Evolutionary conservation across 2,888 invertebrate species (phyloP), one percentile per base, ranked within the genome.

Genomic region (Chelonus formosanus): DNA sequence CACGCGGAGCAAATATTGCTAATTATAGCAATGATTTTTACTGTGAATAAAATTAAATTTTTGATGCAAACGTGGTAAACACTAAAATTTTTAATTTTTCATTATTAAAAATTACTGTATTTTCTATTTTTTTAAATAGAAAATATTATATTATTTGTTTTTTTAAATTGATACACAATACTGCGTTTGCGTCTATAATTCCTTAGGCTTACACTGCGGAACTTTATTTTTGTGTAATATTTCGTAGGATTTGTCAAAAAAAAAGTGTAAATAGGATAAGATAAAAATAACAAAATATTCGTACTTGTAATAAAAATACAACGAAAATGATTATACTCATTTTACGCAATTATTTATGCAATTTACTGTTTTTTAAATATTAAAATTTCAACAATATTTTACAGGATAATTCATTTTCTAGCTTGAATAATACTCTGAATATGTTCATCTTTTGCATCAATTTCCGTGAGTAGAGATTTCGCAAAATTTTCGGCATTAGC

Each of bases 401-500:
- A 5, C 6, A 40, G 5, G 3, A 40, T 2, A 40, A 40, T 40
- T 6, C 40, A 40, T 40, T 40, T 5, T 20, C 3, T 40, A 5
- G 40, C 4, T 3, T 40, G 40, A 35, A 73, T 80, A 8, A 83
- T 71, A 8, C 65, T 74, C 58, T 78, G 73, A 40, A 87, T 81
- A 68, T 85, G 84, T 3, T 88, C 86, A 71, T 87, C 87, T 80
- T 89, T 90, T 64, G 85, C 86, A 76, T 92, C 91, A 40, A 93
- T 87, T 80, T 93, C 93, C 50, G 89, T 88, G 0, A 93, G 88
- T 7, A 97, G 86, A n/a, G 94, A 92, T 69, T 90, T 88, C 0
- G 94, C 93, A n/a, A 97, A 86, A 68, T 90, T 88, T 45, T 87
- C 85, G 0, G 96, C 92, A 1, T 91, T 92, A 3, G 95, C 90